A percentile compares a stretch with the other conserved stretches of the same genome.
Conservation (phyloP, 1,140 invertebrate species). For the Temnothorax nylanderi region DNA sequence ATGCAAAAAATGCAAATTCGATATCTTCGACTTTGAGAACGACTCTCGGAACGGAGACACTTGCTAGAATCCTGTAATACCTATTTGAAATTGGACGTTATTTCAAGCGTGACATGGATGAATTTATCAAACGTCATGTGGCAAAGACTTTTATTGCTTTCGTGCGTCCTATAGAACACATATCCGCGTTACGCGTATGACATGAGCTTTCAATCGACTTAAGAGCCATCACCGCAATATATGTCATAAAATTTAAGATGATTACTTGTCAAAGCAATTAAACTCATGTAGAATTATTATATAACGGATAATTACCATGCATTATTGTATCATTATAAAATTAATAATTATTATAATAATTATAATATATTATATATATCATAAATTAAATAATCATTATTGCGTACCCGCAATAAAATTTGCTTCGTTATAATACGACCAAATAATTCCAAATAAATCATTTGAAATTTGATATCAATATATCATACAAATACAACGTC, state of each 20-base stretch:
- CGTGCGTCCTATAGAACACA: conserved; percentile 11
- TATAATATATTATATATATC: background rate
- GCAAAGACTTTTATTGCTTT: conserved; percentile 15
- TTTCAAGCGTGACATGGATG: conserved; percentile 44
- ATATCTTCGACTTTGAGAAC: conserved; percentile 51
- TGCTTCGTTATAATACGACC: background rate
- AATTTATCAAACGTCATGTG: conserved; percentile 61
- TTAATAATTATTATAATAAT: background rate
- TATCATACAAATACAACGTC: background rate
- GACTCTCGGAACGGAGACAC: conserved; percentile 32
- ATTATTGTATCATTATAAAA: background rate
- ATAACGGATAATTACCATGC: background rate
- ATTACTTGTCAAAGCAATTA: background rate
- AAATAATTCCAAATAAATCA: background rate
- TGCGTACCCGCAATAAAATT: background rate
- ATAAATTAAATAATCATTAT: conserved; percentile 9
- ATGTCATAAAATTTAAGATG: background rate
- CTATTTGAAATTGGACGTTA: conserved; percentile 66
- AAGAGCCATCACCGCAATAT: background rate
- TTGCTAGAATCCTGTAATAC: conserved; percentile 19
- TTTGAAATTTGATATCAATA: background rate
- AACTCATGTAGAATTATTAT: background rate
- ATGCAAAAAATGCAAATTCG: conserved; percentile 56
- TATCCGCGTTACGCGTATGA: background rate
- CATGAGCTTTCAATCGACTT: conserved; percentile 4